A percentile compares a stretch with the other conserved stretches of the same genome.
Conservation (phyloP, 1,140 invertebrate genomes). For the Aphaenogaster floridana region DNA sequence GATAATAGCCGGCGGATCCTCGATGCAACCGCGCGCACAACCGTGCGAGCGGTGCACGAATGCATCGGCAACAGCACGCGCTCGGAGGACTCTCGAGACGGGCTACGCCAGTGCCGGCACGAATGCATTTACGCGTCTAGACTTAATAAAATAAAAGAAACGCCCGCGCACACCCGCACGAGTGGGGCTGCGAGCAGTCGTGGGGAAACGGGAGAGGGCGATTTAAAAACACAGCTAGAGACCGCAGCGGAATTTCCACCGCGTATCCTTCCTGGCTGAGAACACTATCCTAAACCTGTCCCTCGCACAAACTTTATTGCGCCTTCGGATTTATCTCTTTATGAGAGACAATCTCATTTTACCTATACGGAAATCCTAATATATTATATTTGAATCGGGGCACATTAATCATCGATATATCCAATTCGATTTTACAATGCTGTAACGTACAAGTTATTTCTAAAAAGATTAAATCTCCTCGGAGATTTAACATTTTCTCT, state of each 20-base stretch:
- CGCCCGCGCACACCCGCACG: conserved; percentile 77
- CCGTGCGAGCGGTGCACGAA: conserved; percentile 51
- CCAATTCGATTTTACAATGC: conserved; percentile 7
- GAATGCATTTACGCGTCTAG: conserved; percentile 87
- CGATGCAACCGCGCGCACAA: conserved; percentile 37
- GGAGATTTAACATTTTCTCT: not conserved
- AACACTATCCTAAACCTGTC: conserved; percentile 47
- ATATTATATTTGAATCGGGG: not conserved
- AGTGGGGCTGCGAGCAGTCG: conserved; percentile 74
- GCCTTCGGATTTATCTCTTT: not conserved
- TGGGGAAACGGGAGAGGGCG: conserved; percentile 70
- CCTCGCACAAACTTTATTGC: conserved; percentile 42
- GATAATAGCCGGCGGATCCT: conserved; percentile 30
- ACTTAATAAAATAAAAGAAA: conserved; percentile 87
- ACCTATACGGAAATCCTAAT: not conserved
- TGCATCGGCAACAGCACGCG: conserved; percentile 59
- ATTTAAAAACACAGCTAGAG: conserved; percentile 83
- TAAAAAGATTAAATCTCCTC: not conserved
- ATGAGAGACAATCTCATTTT: not conserved
- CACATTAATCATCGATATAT: not conserved
- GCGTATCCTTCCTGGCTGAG: conserved; percentile 72
- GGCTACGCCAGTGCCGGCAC: conserved; percentile 84
- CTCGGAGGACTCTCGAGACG: conserved; percentile 72
- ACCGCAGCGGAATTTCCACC: conserved; percentile 81
- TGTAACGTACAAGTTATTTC: not conserved